Conservation (phyloP, 2,113 vertebrate species). For the Dryoscopus gambensis region DNA sequence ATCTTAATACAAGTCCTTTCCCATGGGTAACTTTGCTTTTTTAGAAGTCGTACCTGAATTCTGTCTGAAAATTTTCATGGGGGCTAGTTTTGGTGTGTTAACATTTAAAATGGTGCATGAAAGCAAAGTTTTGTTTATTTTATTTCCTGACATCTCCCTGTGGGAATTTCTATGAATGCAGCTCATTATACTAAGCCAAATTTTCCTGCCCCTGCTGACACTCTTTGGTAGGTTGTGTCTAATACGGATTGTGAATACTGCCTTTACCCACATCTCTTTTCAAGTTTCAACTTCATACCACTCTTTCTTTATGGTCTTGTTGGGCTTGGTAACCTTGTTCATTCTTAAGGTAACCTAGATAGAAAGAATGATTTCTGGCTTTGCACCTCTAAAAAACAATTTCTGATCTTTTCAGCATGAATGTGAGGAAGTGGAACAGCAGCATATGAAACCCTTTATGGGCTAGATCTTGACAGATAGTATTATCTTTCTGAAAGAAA, state of each 20-base stretch:
- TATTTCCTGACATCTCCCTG: background rate
- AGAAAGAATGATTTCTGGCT: background rate
- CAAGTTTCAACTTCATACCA: background rate
- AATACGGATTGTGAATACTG: background rate
- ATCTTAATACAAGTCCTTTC: background rate
- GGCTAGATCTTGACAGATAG: constrained; percentile 27
- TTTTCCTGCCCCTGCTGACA: background rate
- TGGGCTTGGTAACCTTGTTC: background rate
- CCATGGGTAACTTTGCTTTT: background rate
- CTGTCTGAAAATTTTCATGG: background rate
- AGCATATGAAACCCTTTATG: background rate
- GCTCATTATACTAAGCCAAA: background rate
- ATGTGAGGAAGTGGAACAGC: constrained; percentile 6
- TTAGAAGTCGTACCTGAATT: background rate
- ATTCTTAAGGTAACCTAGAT: background rate
- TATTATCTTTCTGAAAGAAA: constrained; percentile 41
- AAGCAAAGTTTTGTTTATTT: background rate
- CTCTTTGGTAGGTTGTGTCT: background rate
- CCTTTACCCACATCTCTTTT: background rate
- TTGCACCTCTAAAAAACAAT: background rate
- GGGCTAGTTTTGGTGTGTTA: background rate
- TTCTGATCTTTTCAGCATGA: constrained; percentile 17
- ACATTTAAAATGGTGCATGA: background rate
- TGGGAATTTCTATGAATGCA: background rate
- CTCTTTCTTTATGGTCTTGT: background rate